These are phyloP conservation scores for Chauna torquata DNA, from an alignment of 2,113 vertebrate species.

Conservation along the genomic window DNA sequence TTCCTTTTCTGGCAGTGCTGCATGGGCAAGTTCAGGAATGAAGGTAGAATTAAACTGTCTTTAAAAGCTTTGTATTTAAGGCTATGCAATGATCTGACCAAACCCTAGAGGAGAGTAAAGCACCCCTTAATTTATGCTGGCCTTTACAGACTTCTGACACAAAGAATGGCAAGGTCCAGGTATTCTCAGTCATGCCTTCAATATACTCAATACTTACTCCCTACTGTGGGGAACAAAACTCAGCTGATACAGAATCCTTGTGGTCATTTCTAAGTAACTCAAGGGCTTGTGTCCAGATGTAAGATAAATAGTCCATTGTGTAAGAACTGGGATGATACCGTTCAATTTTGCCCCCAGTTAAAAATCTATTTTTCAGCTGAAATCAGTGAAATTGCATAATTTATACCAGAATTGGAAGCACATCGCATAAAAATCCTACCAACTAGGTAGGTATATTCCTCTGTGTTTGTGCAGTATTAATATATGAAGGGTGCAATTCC, in stretches of 20 bases:
- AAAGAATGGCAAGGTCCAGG: background rate
- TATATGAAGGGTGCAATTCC: background rate
- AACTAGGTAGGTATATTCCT: background rate
- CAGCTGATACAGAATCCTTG: background rate
- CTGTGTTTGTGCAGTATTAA: background rate
- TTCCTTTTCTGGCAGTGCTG: background rate
- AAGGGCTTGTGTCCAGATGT: background rate
- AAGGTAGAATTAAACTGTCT: background rate
- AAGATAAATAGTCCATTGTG: background rate
- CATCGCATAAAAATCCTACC: background rate
- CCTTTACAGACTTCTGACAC: background rate
- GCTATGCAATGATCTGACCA: background rate
- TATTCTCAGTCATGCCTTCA: background rate
- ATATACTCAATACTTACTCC: background rate
- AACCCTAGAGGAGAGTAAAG: background rate
- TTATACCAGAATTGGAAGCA: background rate
- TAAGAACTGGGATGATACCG: background rate
- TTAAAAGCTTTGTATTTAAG: background rate
- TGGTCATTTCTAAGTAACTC: background rate
- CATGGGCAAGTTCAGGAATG: background rate
- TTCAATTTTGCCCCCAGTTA: background rate
- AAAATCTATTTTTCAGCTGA: background rate
- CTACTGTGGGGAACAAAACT: background rate
- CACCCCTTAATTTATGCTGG: background rate
- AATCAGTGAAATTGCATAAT: background rate